phyloP scores from a whole-genome alignment of 92 coral and sea anemone species.

The Isaurus tuberculatus region DNA sequence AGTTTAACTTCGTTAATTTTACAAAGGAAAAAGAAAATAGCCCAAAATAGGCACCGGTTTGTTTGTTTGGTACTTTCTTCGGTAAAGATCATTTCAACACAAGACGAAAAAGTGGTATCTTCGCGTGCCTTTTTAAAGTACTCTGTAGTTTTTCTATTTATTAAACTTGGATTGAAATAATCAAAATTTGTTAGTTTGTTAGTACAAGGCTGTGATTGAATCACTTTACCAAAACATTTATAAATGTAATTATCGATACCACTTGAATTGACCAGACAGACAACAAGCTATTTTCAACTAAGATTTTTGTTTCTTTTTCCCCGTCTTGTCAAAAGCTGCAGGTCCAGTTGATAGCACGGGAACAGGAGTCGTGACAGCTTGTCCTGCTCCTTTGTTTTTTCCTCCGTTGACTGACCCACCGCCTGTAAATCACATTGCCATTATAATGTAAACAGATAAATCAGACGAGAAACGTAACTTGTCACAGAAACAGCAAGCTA shows the following conservation, averaged over 20 bases:
- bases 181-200: too few relatives aligned
- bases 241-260: neutral
- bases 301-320: neutral
- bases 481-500: neutral
- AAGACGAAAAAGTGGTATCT: too few relatives aligned
- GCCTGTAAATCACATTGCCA: neutral
- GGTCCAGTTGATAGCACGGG: neutral
- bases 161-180: too few relatives aligned
- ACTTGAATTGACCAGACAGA: neutral
- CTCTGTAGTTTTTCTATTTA: too few relatives aligned
- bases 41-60: too few relatives aligned
- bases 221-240: too few relatives aligned
- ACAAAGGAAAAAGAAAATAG: too few relatives aligned
- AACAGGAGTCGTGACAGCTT: neutral
- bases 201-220: too few relatives aligned
- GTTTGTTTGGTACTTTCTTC: too few relatives aligned
- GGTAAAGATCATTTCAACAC: too few relatives aligned
- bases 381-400: neutral
- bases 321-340: neutral
- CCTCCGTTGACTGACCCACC: neutral
- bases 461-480: neutral
- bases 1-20: too few relatives aligned
- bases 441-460: neutral
- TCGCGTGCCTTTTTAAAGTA: too few relatives aligned
- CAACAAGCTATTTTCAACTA: neutral